Evolutionary conservation across 2,888 invertebrate genomes (phyloP).

Genomic region (Drosophila lutescens): DNA sequence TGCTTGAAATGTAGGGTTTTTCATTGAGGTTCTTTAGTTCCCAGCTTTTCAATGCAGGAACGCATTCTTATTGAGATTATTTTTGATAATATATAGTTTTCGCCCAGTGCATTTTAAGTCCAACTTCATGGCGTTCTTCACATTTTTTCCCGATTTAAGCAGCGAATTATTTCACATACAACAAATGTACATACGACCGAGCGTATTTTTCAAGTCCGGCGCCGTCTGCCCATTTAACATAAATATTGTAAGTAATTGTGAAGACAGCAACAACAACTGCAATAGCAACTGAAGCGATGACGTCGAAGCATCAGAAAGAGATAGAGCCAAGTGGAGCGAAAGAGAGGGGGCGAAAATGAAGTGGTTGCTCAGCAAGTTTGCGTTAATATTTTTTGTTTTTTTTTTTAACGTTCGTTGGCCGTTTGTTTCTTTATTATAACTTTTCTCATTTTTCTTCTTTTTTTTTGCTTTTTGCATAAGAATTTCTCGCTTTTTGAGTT

Average conservation of each 20-base stretch:
- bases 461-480: constrained; percentile 69
- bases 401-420: constrained; percentile 60
- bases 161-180: constrained; percentile 39
- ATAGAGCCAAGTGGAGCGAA: not conserved
- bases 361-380: constrained; percentile 73
- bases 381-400: constrained; percentile 59
- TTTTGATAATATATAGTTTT: not conserved
- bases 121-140: constrained; percentile 15
- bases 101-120: not conserved
- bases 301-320: constrained; percentile 28
- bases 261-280: constrained; percentile 35
- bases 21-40: too few species aligned
- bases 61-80: not conserved
- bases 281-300: constrained; percentile 23
- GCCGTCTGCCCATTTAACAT: constrained; percentile 74
- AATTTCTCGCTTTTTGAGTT: constrained; percentile 73
- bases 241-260: constrained; percentile 74
- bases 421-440: constrained; percentile 42
- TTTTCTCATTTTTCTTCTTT: constrained; percentile 19
- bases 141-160: constrained; percentile 36
- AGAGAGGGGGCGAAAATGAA: constrained; percentile 19
- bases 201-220: constrained; percentile 50
- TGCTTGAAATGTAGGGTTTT: too few species aligned
- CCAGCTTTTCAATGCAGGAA: too few species aligned
- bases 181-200: constrained; percentile 20